phyloP scores from a whole-genome alignment of 2,113 vertebrate genomes.

The Siniperca knerii region DNA sequence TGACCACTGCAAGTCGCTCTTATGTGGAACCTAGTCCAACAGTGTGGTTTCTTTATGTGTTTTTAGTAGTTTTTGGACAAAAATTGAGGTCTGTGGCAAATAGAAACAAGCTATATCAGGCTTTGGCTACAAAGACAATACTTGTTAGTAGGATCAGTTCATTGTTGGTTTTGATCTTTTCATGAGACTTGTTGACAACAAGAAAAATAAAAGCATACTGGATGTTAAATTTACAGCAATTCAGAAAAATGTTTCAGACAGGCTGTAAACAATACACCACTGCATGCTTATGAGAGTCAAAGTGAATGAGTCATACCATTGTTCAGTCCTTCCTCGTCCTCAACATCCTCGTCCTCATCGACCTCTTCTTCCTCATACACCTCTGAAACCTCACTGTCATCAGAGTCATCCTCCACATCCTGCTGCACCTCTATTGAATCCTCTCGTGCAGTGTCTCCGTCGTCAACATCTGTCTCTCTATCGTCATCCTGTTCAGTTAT shows the following conservation, averaged over 20 bases:
- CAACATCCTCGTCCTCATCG: constrained; percentile 62
- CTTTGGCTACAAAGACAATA: neutral
- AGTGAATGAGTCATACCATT: constrained; percentile 43
- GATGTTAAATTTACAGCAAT: neutral
- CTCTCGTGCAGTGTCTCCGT: neutral
- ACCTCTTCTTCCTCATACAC: constrained; percentile 70
- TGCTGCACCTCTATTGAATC: neutral
- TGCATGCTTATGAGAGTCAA: neutral
- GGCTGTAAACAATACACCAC: neutral
- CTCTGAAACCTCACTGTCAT: constrained; percentile 76
- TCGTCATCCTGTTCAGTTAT: neutral
- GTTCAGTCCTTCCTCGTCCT: constrained; percentile 49
- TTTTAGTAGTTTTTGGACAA: neutral
- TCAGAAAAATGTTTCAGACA: neutral
- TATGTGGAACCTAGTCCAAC: too few species aligned
- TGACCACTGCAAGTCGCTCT: too few species aligned
- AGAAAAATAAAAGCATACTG: neutral
- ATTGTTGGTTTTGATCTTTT: neutral
- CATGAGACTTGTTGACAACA: neutral
- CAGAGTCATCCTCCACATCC: constrained; percentile 52
- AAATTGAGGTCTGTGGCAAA: neutral
- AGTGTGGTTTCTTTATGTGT: neutral
- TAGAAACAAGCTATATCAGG: neutral
- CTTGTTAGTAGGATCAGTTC: neutral
- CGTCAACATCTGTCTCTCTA: neutral